Conservation (phyloP, 2,797 vertebrate species). For the Synanceia verrucosa region DNA sequence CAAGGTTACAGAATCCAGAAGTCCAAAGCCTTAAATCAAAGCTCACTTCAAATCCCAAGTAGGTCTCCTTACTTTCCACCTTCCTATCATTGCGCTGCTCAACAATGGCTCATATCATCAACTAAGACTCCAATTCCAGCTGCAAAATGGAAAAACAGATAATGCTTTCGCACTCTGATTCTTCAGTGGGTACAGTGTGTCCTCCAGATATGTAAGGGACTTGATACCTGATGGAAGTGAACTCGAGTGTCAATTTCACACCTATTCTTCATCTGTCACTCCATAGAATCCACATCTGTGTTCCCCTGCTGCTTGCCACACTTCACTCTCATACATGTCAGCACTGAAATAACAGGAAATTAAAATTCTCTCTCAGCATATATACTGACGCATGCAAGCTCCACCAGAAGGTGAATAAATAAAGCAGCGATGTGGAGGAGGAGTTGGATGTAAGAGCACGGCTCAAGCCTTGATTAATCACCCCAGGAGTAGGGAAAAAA, state of each 20-base stretch:
- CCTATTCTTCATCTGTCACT: constrained; percentile 39
- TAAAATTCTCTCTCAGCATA: constrained; percentile 46
- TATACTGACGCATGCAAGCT: constrained; percentile 28
- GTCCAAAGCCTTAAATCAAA: constrained; percentile 32
- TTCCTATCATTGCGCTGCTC: background rate
- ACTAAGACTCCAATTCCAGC: constrained; percentile 15
- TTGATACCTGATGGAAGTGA: constrained; percentile 19
- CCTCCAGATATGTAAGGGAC: constrained; percentile 11
- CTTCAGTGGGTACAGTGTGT: constrained; percentile 12
- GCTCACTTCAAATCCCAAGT: constrained; percentile 4
- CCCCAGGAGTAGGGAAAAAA: constrained; percentile 33
- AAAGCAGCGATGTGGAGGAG: constrained; percentile 23
- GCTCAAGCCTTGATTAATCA: constrained; percentile 48
- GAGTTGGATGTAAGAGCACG: constrained; percentile 21
- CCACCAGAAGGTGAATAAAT: constrained; percentile 56
- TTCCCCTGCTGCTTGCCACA: constrained; percentile 18
- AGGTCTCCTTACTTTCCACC: background rate
- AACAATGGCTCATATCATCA: background rate
- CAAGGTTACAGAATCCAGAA: constrained; percentile 2
- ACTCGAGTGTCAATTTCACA: constrained; percentile 28
- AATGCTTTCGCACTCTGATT: constrained; percentile 26
- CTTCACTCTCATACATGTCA: constrained; percentile 21
- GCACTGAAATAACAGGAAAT: constrained; percentile 63
- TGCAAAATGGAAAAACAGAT: constrained; percentile 43
- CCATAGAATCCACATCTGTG: constrained; percentile 40